Evolutionary conservation across 2,797 vertebrate species (phyloP).

Genomic region (Mergus octosetaceus): DNA sequence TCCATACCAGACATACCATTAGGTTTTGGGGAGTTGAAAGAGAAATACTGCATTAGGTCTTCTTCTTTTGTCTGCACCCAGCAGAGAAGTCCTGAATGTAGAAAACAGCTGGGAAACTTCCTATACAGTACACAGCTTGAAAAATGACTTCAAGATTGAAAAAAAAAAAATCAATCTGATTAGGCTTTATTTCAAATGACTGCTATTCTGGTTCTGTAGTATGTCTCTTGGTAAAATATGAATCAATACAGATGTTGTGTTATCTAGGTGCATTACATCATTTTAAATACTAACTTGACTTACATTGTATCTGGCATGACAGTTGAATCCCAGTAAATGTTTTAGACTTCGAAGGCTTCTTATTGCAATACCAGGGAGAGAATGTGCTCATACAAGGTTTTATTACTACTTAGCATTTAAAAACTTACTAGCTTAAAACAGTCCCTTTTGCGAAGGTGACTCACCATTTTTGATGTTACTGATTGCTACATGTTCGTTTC

Average conservation of each 20-base stretch:
- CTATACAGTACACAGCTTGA: not conserved
- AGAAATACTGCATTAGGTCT: slow-evolving; percentile 77
- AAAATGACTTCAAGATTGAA: not conserved
- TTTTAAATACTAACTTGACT: not conserved
- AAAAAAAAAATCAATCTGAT: slow-evolving; percentile 2
- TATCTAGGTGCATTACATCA: not conserved
- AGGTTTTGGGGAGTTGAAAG: slow-evolving; percentile 50
- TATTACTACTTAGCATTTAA: not conserved
- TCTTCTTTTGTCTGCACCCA: slow-evolving; percentile 81
- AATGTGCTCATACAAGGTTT: not conserved
- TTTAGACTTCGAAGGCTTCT: not conserved
- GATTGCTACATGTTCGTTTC: not conserved
- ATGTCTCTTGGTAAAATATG: not conserved
- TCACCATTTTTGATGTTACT: not conserved
- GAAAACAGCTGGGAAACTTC: slow-evolving; percentile 81
- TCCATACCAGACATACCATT: slow-evolving; percentile 81
- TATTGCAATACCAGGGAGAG: not conserved
- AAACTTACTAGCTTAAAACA: not conserved
- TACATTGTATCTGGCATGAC: not conserved
- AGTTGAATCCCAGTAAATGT: not conserved
- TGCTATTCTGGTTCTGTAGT: not conserved
- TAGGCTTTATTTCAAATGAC: not conserved
- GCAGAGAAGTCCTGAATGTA: slow-evolving; percentile 79
- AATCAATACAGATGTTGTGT: not conserved
- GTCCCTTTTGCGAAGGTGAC: not conserved